These are phyloP conservation scores for Mya arenaria DNA, from an alignment of 1,140 invertebrate genomes.

Conservation along the genomic window DNA sequence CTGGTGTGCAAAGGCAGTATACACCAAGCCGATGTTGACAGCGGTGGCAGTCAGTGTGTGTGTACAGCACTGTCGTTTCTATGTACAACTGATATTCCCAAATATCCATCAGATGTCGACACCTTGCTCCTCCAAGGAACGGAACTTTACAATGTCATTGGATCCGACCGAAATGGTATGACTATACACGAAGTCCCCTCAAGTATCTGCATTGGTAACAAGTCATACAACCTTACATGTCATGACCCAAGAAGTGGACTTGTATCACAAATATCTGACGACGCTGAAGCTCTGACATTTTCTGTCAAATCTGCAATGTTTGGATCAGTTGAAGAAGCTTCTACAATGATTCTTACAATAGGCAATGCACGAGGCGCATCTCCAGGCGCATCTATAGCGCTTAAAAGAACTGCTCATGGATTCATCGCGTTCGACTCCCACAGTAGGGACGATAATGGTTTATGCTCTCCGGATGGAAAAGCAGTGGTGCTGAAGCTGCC, in stretches of 20 bases:
- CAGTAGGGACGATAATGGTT: conserved; percentile 9
- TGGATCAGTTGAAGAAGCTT: not conserved
- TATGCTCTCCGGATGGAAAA: conserved; percentile 14
- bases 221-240: not conserved
- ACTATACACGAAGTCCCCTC: conserved; percentile 24
- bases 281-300: conserved; percentile 5
- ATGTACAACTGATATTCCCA: conserved; percentile 8
- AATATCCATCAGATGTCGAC: not conserved
- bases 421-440: conserved; percentile 22
- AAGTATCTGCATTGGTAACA: conserved; percentile 1
- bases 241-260: conserved; percentile 34
- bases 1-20: no score
- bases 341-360: not conserved
- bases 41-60: conserved; percentile 26
- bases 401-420: not conserved
- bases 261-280: conserved; percentile 8
- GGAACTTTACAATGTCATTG: conserved; percentile 8
- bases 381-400: conserved; percentile 11
- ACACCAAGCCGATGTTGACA: conserved; percentile 17
- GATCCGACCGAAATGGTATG: conserved; percentile 13
- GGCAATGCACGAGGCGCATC: no score
- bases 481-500: not conserved
- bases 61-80: conserved; percentile 16
- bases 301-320: not conserved
- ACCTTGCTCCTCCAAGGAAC: conserved; percentile 1